Base-by-base conservation (phyloP, 2,113 vertebrate species). In the Hylia prasina region DNA sequence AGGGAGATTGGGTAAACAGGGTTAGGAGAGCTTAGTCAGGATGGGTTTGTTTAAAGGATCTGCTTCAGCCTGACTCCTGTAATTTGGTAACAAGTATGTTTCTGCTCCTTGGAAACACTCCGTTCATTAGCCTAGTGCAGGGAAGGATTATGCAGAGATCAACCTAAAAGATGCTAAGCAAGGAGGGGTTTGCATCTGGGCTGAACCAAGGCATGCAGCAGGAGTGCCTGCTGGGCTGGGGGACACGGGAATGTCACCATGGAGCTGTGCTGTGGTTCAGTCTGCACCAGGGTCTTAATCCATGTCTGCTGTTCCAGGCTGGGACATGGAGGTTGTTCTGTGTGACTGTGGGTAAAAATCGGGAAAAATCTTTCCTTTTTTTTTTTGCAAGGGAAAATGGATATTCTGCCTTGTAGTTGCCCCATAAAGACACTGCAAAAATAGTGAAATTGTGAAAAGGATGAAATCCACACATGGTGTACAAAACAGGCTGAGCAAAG, bases 1-100 rank as follows among this genome's bases (percentile, higher is more conserved):
- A 48, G 72, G 31, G 64, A 61, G 92, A 72, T 40, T 50, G 68
- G 94, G n/a, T 60, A 91, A 79, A 69, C 10, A 19, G 81, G 44
- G 75, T 56, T 90, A 65, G 80, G 66, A 89, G 82, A 90, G 85
- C 95, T 96, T 93, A 95, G 70, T 95, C 93, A 94, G 86, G 93
- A 89, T 86, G 35, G 69, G 51, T 75, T 85, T 83, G 70, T 82
- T 94, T 57, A 68, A 93, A 85, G 86, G 93, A 95, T 94, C 80
- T 96, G 92, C 93, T 96, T 30, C 71, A 75, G 88, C 88, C 85
- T 78, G 82, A 84, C 82, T 96, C 69, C 53, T 89, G 53, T 96
- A 95, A 96, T 97, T 96, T 96, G 72, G 71, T 21, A 92, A 80
- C n/a, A 9, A 56, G 44, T 68, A 56, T 68, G 53, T 76, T 72